Base-by-base conservation (phyloP, 2,113 vertebrate genomes). In the Cranoglanis bouderius region DNA sequence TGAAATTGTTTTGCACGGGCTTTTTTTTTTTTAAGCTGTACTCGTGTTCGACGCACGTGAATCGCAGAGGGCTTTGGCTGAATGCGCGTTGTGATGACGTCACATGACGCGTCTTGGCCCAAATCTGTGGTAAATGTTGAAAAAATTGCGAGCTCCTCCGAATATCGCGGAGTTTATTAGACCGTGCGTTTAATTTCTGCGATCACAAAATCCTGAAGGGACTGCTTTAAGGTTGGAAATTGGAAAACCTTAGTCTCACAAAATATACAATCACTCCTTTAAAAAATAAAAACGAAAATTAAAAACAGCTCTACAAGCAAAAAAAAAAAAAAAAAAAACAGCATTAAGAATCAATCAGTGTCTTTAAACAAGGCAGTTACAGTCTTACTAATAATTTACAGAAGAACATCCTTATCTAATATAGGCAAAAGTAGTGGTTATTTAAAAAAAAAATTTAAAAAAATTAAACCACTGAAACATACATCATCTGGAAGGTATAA, bases 261-360 rank as follows among this genome's bases (percentile, higher is more conserved):
- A 88, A 67, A 88, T 86, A 84, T 84, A 78, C 7, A 12, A 12
- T 63, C 80, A 90, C 90, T 88, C 87, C 90, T 89, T 88, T 40
- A 75, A 74, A 53, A 40, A 49, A 83, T 63, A 14, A 85, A 85
- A 81, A 84, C 82, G n/a, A 82, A 53, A 87, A 77, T 49, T 59
- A 89, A 91, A 55, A 85, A 93, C 91, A 91, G 91, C 90, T 85
- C 90, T 82, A 82, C 32, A 82, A 55, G 51, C 53, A 55, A 88
- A 89, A 91, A 92, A 88, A 87, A 72, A 87, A 90, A 91, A 92
- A 92, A 51, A 90, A 93, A 90, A 90, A 93, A 95, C 93, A 95
- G 91, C 92, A 94, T 95, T 90, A 93, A 94, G n/a, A 92, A 90
- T 61, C 63, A 82, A 91, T 91, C 96, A 96, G 95, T 96, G 96